Conservation (phyloP, 2,797 vertebrate species). For the Sorex maritimensis region DNA sequence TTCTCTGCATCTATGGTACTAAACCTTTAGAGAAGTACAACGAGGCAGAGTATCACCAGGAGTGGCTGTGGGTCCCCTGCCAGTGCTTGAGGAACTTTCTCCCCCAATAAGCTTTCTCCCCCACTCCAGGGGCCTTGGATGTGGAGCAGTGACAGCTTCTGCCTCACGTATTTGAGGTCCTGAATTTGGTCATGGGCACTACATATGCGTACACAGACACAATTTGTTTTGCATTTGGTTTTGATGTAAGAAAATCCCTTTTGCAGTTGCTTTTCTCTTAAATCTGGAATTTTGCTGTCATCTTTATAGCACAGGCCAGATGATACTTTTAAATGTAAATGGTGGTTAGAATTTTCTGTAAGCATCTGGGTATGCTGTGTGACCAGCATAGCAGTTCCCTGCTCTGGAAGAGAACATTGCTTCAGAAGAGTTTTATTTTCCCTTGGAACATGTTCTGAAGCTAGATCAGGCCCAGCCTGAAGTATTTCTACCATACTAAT, state of each 20-base stretch:
- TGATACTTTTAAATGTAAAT: not conserved
- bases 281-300: conserved; percentile 27
- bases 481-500: not conserved
- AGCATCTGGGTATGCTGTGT: not conserved
- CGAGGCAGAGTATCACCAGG: too few species aligned
- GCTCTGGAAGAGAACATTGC: not conserved
- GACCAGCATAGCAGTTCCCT: not conserved
- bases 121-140: too few species aligned
- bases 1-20: too few species aligned
- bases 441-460: not conserved
- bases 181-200: too few species aligned
- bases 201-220: not conserved
- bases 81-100: too few species aligned
- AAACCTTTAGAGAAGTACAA: too few species aligned
- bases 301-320: not conserved
- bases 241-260: not conserved
- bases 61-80: too few species aligned
- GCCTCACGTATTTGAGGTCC: not conserved
- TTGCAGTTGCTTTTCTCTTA: not conserved
- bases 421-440: not conserved
- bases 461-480: not conserved
- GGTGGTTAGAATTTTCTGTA: not conserved
- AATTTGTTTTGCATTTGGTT: not conserved
- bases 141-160: too few species aligned
- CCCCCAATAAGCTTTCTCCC: too few species aligned